phyloP scores from a whole-genome alignment of 1,140 invertebrate genomes.

The Bombus picipes region DNA sequence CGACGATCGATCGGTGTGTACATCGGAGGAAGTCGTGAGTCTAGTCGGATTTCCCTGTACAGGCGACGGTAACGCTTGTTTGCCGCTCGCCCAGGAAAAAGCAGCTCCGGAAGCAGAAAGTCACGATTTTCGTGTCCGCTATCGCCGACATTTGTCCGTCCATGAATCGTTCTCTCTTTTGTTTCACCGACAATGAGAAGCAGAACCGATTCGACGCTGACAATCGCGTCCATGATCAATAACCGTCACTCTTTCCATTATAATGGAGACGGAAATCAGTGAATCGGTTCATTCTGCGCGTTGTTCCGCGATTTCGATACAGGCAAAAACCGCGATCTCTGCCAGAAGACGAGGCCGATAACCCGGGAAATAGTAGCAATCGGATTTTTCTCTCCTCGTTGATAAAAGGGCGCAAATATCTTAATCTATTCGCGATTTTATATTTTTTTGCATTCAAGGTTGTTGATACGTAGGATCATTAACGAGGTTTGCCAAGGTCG shows the following conservation, averaged over 20 bases:
- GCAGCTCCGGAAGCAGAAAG: conserved; percentile 61
- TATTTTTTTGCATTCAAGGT: background rate
- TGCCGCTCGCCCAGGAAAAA: conserved; percentile 60
- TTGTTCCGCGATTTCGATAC: background rate
- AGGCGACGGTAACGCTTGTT: conserved; percentile 53
- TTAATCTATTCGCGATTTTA: background rate
- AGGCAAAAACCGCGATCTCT: too few relatives aligned
- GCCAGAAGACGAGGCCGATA: background rate
- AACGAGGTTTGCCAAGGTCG: too few relatives aligned
- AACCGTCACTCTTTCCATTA: conserved; percentile 49
- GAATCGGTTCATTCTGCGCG: conserved; percentile 1
- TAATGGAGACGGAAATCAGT: conserved; percentile 7
- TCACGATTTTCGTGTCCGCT: conserved; percentile 62
- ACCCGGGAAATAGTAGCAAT: background rate
- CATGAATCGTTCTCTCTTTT: conserved; percentile 57
- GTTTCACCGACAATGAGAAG: conserved; percentile 62
- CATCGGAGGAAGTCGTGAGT: conserved; percentile 56
- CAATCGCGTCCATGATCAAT: conserved; percentile 61
- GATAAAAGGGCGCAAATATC: too few relatives aligned
- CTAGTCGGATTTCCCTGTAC: conserved; percentile 64
- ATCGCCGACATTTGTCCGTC: conserved; percentile 60
- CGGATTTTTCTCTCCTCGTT: background rate
- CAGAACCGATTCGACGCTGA: conserved; percentile 60
- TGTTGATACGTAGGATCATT: accelerated
- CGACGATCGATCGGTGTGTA: conserved; percentile 46